Percentiles rank a stretch among this genome's conserved stretches.
Conservation (phyloP, 2,888 invertebrate genomes). For the Drosophila hamatofila region DNA sequence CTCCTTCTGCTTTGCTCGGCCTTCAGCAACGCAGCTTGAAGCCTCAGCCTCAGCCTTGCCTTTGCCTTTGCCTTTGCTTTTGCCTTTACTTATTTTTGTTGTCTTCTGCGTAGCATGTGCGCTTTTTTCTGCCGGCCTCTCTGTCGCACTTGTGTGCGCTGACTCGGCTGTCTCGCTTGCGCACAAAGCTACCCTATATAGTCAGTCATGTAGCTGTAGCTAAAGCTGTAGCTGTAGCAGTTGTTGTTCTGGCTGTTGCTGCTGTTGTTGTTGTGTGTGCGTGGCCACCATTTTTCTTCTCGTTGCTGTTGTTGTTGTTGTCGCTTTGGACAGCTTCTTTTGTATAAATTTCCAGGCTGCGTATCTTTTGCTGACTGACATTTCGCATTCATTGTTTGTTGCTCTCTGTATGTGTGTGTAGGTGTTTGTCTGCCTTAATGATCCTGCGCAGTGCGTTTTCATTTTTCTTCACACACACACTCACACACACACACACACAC, state of each 20-base stretch:
- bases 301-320: constrained; percentile 38
- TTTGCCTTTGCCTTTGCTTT: constrained; percentile 6
- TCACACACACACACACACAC: constrained; percentile 32
- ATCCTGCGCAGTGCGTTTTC: constrained; percentile 83
- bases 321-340: constrained; percentile 62
- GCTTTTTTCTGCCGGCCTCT: constrained; percentile 57
- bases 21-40: constrained; percentile 27
- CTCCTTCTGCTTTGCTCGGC: constrained; percentile 1
- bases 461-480: constrained; percentile 59
- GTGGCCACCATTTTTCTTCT: constrained; percentile 69
- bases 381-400: constrained; percentile 67
- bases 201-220: constrained; percentile 42
- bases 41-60: constrained; percentile 40
- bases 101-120: constrained; percentile 67
- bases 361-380: constrained; percentile 70
- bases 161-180: constrained; percentile 20
- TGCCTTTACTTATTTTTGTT: background rate
- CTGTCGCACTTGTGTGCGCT: constrained; percentile 20
- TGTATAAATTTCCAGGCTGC: constrained; percentile 67
- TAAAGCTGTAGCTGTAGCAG: constrained; percentile 19
- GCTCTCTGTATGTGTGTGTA: constrained; percentile 31
- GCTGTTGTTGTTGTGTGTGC: constrained; percentile 34
- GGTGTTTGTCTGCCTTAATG: constrained; percentile 68
- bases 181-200: constrained; percentile 59
- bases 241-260: constrained; percentile 26